These are phyloP conservation scores for Pocillopora damicornis DNA, from an alignment of 64 coral and sea anemone species.

Conservation along the genomic window DNA sequence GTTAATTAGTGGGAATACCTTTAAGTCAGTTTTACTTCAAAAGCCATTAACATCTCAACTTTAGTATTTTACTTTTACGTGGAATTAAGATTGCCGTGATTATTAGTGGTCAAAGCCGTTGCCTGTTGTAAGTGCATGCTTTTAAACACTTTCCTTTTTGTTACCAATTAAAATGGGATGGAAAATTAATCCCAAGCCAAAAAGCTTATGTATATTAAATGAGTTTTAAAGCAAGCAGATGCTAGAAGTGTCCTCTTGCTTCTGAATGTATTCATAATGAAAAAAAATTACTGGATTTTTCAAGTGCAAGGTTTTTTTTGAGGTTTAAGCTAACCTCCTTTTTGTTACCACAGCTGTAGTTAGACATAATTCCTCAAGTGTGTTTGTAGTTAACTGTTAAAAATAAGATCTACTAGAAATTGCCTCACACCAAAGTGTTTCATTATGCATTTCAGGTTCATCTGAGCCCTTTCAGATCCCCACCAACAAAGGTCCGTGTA, in stretches of 20 bases:
- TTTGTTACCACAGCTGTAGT: background rate
- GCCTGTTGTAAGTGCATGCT: background rate
- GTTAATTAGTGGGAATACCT: background rate
- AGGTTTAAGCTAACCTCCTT: background rate
- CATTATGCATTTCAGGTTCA: conserved; percentile 59
- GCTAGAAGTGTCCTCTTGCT: background rate
- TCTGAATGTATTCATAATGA: conserved; percentile 24
- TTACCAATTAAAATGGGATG: background rate
- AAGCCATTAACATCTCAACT: background rate
- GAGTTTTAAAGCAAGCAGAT: conserved; percentile 26
- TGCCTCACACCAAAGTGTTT: background rate
- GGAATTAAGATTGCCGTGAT: background rate
- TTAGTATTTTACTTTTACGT: background rate
- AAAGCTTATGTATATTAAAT: conserved; percentile 38
- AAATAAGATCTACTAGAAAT: background rate
- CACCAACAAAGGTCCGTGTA: conserved; percentile 81
- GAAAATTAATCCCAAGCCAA: background rate
- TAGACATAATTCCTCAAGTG: background rate
- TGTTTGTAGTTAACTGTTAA: background rate
- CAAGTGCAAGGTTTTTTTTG: background rate
- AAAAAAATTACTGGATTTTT: background rate
- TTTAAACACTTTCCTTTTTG: background rate
- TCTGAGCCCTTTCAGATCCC: conserved; percentile 75
- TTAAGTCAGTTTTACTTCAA: conserved; percentile 3
- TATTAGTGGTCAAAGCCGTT: background rate